Conservation (phyloP, 2,888 invertebrate species). For the Epirrhoe alternata region DNA sequence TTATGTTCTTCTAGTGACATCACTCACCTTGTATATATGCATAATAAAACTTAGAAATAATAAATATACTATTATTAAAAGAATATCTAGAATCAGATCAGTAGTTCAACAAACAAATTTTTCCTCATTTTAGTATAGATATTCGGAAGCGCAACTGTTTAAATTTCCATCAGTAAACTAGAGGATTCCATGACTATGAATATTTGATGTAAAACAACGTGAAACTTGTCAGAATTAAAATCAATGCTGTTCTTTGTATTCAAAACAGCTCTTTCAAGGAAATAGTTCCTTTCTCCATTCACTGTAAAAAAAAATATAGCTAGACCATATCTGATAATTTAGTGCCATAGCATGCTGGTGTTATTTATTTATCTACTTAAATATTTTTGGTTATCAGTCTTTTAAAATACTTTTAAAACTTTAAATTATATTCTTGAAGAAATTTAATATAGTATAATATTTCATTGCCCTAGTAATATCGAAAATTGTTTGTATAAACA, state of each 20-base stretch:
- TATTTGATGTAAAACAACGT: neutral
- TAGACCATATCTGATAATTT: constrained; percentile 6
- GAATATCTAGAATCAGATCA: too few species aligned
- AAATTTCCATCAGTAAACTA: constrained; percentile 35
- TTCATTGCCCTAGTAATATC: too few species aligned
- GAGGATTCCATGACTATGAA: constrained; percentile 41
- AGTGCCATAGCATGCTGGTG: constrained; percentile 26
- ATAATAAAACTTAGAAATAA: too few species aligned
- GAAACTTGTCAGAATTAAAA: neutral
- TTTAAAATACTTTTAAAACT: neutral
- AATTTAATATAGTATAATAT: neutral
- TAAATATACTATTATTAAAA: too few species aligned
- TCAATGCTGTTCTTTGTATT: neutral
- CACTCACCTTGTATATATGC: too few species aligned
- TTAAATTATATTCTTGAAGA: neutral
- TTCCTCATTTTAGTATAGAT: neutral
- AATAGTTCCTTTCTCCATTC: neutral
- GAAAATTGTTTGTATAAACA: too few species aligned
- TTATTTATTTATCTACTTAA: neutral
- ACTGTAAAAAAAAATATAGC: too few species aligned
- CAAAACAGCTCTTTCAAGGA: too few species aligned
- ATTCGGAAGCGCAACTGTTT: constrained; percentile 72
- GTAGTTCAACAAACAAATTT: too few species aligned
- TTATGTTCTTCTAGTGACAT: too few species aligned
- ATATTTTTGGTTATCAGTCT: neutral